A percentile compares a stretch with the other conserved stretches of the same genome.
These are phyloP conservation scores for Euleptes europaea DNA, from an alignment of 2,113 vertebrate genomes.

Conservation along the genomic window DNA sequence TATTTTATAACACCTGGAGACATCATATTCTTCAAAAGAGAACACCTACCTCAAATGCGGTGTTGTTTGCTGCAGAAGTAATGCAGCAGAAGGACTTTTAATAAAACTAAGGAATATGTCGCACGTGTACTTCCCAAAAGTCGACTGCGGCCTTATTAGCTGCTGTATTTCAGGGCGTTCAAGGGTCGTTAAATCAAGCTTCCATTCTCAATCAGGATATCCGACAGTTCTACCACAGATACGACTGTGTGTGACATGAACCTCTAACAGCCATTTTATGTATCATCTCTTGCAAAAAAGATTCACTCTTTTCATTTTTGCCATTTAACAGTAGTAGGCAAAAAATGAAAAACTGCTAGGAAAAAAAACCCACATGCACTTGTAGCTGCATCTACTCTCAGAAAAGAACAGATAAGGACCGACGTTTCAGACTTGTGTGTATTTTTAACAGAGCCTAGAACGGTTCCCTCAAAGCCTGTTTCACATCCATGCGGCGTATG, in stretches of 20 bases:
- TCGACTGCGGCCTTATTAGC: constrained; percentile 12
- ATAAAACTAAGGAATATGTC: constrained; percentile 24
- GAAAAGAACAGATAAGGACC: neutral
- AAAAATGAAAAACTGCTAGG: constrained; percentile 11
- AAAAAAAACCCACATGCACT: neutral
- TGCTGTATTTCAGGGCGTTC: constrained; percentile 18
- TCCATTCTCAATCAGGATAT: constrained; percentile 24
- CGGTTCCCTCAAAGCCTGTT: neutral
- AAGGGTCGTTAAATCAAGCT: constrained; percentile 10
- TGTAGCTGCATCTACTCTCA: neutral
- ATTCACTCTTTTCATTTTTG: neutral
- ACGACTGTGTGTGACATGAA: constrained; percentile 1
- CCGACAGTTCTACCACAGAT: neutral
- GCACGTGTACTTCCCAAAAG: constrained; percentile 1
- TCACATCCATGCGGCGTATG: neutral
- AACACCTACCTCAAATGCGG: neutral
- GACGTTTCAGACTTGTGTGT: neutral
- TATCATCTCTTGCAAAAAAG: neutral
- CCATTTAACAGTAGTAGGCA: neutral
- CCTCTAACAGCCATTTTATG: constrained; percentile 20
- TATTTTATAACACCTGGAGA: neutral
- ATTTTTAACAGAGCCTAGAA: neutral
- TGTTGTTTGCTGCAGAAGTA: constrained; percentile 2
- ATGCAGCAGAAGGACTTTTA: constrained; percentile 13
- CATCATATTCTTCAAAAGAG: neutral